phyloP scores from a whole-genome alignment of 2,888 invertebrate genomes.

The Mantis religiosa region DNA sequence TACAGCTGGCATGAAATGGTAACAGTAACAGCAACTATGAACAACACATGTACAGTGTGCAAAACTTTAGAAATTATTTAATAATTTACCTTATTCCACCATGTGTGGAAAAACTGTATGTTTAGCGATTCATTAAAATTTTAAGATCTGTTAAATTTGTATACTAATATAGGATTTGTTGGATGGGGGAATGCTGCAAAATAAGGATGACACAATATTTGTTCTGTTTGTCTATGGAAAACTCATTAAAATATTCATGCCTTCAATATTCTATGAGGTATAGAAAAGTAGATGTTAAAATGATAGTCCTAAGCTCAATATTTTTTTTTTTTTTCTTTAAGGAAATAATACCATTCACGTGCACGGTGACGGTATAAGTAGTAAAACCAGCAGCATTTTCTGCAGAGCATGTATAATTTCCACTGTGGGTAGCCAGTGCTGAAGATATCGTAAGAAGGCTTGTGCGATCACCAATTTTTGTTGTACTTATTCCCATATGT shows the following conservation, averaged over 20 bases:
- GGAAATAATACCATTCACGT: slow-evolving; percentile 39
- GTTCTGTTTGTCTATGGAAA: not conserved
- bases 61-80: too few relatives aligned
- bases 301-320: not conserved
- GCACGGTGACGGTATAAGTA: slow-evolving; percentile 39
- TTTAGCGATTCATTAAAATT: too few relatives aligned
- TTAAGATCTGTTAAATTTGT: too few relatives aligned
- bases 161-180: too few relatives aligned
- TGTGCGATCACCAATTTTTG: slow-evolving; percentile 45
- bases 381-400: slow-evolving; percentile 42
- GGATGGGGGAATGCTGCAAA: too few relatives aligned
- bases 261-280: not conserved
- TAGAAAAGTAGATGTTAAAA: not conserved
- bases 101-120: too few relatives aligned
- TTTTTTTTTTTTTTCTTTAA: not conserved
- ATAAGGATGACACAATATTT: not conserved
- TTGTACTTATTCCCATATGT: slow-evolving; percentile 41
- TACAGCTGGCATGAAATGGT: too few relatives aligned
- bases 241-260: not conserved
- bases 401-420: slow-evolving; percentile 45
- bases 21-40: too few relatives aligned
- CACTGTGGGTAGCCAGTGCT: slow-evolving; percentile 46
- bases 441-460: slow-evolving; percentile 42
- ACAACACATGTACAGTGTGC: too few relatives aligned
- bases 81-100: too few relatives aligned